phyloP scores from a whole-genome alignment of 2,113 vertebrate species.

The Bos javanicus region DNA sequence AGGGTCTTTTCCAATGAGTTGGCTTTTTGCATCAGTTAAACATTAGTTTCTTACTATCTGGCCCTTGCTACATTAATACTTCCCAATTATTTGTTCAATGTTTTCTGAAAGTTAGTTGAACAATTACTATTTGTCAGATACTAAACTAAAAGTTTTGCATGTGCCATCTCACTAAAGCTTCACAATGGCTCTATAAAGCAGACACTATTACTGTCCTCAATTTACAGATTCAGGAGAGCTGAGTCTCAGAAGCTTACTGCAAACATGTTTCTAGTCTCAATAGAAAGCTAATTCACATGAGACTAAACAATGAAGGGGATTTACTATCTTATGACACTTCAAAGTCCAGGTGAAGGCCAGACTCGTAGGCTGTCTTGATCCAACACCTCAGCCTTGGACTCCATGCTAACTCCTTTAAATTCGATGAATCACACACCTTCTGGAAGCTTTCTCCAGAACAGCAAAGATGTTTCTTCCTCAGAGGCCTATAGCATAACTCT shows the following conservation, averaged over 20 bases:
- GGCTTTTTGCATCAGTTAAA: neutral
- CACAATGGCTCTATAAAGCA: neutral
- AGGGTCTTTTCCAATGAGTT: neutral
- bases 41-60: neutral
- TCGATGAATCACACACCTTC: neutral
- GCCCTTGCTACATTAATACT: neutral
- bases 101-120: neutral
- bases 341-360: neutral
- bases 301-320: neutral
- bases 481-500: neutral
- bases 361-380: neutral
- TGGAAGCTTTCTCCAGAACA: neutral
- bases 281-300: neutral
- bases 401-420: neutral
- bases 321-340: neutral
- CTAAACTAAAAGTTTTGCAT: neutral
- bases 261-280: neutral
- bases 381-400: neutral
- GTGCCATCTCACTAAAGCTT: neutral
- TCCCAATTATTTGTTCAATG: neutral
- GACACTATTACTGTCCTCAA: neutral
- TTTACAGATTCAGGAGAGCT: neutral
- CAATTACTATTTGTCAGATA: neutral
- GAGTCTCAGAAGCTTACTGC: neutral
- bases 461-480: neutral